Evolutionary conservation across 2,888 invertebrate species (phyloP).

Genomic region (Agapostemon virescens): DNA sequence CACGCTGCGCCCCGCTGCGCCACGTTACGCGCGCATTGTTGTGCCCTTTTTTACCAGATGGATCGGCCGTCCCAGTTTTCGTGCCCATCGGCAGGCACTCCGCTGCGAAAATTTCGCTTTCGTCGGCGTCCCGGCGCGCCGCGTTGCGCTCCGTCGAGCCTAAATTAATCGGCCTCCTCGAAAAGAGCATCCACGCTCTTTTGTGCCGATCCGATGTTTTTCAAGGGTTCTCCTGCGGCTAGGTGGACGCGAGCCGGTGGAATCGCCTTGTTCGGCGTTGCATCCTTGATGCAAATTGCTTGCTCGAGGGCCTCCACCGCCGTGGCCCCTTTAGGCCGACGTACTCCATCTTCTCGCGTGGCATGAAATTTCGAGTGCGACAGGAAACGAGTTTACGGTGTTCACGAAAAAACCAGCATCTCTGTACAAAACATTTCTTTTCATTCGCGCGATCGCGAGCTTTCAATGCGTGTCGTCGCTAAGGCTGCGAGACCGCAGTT

Average conservation of each 20-base stretch:
- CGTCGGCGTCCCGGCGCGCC: constrained; percentile 41
- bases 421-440: background rate
- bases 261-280: constrained; percentile 2
- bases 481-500: background rate
- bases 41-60: constrained; percentile 71
- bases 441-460: background rate
- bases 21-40: constrained; percentile 75
- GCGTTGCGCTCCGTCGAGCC: constrained; percentile 44
- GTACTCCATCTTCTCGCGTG: background rate
- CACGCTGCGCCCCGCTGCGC: constrained; percentile 73
- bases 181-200: constrained; percentile 41
- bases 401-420: background rate
- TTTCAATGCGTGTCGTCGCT: background rate
- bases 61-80: constrained; percentile 63
- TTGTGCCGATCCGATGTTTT: constrained; percentile 4
- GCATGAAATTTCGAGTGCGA: background rate
- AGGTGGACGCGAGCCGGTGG: constrained; percentile 1
- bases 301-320: background rate
- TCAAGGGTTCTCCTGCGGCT: background rate
- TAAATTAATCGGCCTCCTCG: constrained; percentile 46
- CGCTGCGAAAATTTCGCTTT: constrained; percentile 61
- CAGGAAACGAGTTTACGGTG: background rate
- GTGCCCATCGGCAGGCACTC: constrained; percentile 45
- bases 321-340: background rate
- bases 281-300: constrained; percentile 2